Evolutionary conservation across 2,113 vertebrate genomes (phyloP).

Genomic region (Ancistrus triradiatus): DNA sequence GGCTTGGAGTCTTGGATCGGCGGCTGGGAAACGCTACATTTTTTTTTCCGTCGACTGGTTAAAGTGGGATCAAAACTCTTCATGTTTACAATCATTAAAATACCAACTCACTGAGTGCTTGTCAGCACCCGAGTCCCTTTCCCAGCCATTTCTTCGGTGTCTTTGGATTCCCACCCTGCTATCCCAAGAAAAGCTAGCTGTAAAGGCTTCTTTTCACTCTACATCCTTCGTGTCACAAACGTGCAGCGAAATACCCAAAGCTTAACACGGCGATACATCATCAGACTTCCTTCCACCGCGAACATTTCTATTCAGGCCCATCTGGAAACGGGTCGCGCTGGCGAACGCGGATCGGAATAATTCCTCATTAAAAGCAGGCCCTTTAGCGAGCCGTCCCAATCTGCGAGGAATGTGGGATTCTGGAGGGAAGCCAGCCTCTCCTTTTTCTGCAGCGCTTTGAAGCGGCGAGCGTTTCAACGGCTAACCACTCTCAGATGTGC

Average conservation of each 20-base stretch:
- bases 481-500: constrained; percentile 79
- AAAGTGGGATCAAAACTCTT: too few species aligned
- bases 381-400: constrained; percentile 54
- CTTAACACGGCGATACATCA: background rate
- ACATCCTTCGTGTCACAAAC: background rate
- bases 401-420: constrained; percentile 60
- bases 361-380: constrained; percentile 47
- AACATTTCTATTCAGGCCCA: background rate
- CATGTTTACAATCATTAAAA: too few species aligned
- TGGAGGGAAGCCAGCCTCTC: constrained; percentile 50
- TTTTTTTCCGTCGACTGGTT: too few species aligned
- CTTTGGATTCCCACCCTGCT: too few species aligned
- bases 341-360: constrained; percentile 49
- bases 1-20: too few species aligned
- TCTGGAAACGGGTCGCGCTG: constrained; percentile 52
- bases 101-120: too few species aligned
- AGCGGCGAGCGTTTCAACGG: constrained; percentile 65
- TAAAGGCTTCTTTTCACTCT: too few species aligned
- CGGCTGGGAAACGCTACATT: too few species aligned
- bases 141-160: too few species aligned
- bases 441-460: constrained; percentile 64
- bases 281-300: background rate
- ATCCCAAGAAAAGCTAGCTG: too few species aligned
- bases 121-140: too few species aligned
- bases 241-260: background rate